Evolutionary conservation across 2,888 invertebrate genomes (phyloP).

Genomic region (Endomychus coccineus): DNA sequence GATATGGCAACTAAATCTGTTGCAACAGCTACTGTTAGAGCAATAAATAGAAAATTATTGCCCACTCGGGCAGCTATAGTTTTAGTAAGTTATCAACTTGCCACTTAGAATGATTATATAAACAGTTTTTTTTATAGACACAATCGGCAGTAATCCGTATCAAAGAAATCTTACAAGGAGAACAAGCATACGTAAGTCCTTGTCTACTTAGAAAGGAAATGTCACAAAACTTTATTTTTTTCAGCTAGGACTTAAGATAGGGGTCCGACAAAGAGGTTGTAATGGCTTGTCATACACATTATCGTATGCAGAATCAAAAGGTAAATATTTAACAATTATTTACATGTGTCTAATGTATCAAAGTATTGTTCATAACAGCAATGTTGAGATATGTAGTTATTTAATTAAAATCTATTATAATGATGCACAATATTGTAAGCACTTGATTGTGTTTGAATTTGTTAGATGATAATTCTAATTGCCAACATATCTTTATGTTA

Average conservation of each 20-base stretch:
- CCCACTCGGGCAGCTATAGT: conserved; percentile 81
- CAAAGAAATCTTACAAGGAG: conserved; percentile 69
- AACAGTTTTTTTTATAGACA: conserved; percentile 51
- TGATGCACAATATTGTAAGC: no score
- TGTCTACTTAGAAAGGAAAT: background rate
- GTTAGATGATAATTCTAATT: no score
- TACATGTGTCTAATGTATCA: no score
- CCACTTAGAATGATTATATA: background rate
- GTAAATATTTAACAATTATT: no score
- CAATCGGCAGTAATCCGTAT: conserved; percentile 77
- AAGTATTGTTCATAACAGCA: no score
- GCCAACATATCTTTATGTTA: no score
- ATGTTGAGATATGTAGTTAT: no score
- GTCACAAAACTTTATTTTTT: conserved; percentile 16
- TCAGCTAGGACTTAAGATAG: conserved; percentile 84
- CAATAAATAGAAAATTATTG: conserved; percentile 71
- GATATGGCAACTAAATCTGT: conserved; percentile 70
- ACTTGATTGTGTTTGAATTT: no score
- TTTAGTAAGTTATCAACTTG: conserved; percentile 47
- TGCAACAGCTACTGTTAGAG: conserved; percentile 83
- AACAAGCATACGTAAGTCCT: conserved; percentile 60
- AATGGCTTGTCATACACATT: conserved; percentile 97
- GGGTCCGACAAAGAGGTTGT: conserved; percentile 94
- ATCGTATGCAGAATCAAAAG: conserved; percentile 85
- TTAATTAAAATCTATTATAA: no score